These are phyloP conservation scores for Arctocebus calabarensis DNA, from an alignment of 2,797 vertebrate genomes.

Conservation along the genomic window DNA sequence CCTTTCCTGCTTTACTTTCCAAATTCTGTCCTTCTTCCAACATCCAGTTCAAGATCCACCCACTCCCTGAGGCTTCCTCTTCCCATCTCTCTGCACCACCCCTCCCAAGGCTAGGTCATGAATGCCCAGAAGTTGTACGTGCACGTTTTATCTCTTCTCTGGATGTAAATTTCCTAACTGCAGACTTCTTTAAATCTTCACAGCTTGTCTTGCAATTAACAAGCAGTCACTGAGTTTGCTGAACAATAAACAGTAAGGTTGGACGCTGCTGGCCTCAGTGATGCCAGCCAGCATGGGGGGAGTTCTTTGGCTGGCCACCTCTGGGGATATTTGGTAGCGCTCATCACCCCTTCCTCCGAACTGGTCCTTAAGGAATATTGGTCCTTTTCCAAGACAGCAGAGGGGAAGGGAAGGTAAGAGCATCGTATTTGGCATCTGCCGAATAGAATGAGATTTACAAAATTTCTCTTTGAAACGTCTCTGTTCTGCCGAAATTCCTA, in stretches of 20 bases:
- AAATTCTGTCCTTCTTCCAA: not conserved
- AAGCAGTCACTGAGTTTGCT: not conserved
- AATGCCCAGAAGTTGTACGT: not conserved
- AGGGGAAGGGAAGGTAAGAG: not conserved
- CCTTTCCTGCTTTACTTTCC: not conserved
- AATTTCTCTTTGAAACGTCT: slow-evolving; percentile 21
- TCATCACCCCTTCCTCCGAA: not conserved
- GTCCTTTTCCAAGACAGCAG: slow-evolving; percentile 10
- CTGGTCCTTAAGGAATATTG: not conserved
- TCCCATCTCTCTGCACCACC: accelerated
- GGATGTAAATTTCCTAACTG: not conserved
- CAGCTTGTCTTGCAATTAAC: not conserved
- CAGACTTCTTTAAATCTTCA: not conserved
- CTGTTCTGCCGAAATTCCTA: not conserved
- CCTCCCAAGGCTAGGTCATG: not conserved
- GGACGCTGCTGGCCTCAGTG: not conserved
- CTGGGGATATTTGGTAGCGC: not conserved
- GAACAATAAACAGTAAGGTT: not conserved
- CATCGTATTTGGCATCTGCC: not conserved
- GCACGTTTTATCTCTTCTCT: not conserved
- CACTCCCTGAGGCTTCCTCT: not conserved
- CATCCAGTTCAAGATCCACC: not conserved
- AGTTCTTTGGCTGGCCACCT: not conserved
- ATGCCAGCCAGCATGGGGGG: not conserved
- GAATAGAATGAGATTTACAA: not conserved